phyloP scores from a whole-genome alignment of 2,888 invertebrate genomes.

The Poecilobothrus nobilitatus region DNA sequence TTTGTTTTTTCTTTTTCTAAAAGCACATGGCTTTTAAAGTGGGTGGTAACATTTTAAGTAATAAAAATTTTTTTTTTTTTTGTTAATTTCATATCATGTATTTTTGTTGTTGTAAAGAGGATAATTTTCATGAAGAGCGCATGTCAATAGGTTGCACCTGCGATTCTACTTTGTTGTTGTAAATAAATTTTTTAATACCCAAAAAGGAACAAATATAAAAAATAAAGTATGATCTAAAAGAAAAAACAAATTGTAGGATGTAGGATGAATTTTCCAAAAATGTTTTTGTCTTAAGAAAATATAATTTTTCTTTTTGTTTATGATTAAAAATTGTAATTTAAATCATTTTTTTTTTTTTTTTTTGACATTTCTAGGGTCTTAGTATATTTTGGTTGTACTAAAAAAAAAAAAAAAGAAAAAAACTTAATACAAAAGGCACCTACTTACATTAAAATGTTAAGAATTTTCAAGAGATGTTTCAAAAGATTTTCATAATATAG shows the following conservation, averaged over 20 bases:
- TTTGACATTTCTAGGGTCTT: no score
- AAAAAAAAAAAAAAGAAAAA: no score
- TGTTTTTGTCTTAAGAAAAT: no score
- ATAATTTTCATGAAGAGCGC: neutral
- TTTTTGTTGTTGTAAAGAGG: neutral
- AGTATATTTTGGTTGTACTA: no score
- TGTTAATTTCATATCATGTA: neutral
- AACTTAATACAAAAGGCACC: no score
- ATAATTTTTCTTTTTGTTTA: neutral
- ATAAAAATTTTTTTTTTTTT: neutral
- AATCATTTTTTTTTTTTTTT: no score
- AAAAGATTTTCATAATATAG: neutral
- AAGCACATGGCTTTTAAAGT: conserved; percentile 15
- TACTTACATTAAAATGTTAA: no score
- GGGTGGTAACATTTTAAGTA: conserved; percentile 10
- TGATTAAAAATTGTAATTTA: neutral
- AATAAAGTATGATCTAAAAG: no score
- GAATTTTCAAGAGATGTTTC: neutral
- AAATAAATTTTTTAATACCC: neutral
- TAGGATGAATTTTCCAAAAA: neutral
- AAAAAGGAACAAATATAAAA: no score
- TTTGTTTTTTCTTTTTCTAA: neutral
- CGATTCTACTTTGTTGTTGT: neutral
- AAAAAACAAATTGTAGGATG: no score
- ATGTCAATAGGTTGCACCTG: conserved; percentile 6